A percentile compares a stretch with the other conserved stretches of the same genome.
Evolutionary conservation across 1,140 invertebrate genomes (phyloP).

Genomic region (Cryptotermes secundus): DNA sequence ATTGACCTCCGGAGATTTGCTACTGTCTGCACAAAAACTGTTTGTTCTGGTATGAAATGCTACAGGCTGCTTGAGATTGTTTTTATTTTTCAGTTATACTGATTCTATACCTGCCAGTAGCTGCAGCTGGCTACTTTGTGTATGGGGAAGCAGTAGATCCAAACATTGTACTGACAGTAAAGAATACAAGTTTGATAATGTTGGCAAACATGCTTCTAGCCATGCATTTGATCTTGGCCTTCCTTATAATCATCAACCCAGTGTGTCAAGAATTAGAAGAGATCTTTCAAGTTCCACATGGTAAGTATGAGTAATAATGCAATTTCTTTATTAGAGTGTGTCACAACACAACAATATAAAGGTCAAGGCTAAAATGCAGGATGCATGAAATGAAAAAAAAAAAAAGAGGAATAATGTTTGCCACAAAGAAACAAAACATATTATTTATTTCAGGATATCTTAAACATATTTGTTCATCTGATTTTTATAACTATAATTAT

Average conservation of each 20-base stretch:
- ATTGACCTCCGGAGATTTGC: no score
- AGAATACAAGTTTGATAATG: constrained; percentile 50
- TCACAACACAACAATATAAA: no score
- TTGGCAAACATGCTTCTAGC: constrained; percentile 61
- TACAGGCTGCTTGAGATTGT: neutral
- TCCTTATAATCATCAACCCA: constrained; percentile 66
- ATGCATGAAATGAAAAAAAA: no score
- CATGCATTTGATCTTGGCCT: constrained; percentile 61
- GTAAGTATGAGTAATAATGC: constrained; percentile 49
- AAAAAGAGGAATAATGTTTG: no score
- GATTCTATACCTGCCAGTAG: constrained; percentile 58
- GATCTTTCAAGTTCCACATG: constrained; percentile 59
- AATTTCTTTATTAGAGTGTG: constrained; percentile 2
- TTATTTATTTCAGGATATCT: no score
- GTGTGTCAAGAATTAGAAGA: constrained; percentile 70
- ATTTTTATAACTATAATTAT: no score
- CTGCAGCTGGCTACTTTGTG: constrained; percentile 58
- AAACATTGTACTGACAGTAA: constrained; percentile 57
- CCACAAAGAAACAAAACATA: no score
- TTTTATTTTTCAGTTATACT: constrained; percentile 53
- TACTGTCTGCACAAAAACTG: no score
- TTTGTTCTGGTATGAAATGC: neutral
- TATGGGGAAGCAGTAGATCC: constrained; percentile 56
- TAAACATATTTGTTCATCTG: no score
- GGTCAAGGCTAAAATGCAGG: no score